Percentiles rank a stretch among this genome's conserved stretches.
Conservation (phyloP, 1,140 invertebrate genomes). For the Vanessa atalanta region DNA sequence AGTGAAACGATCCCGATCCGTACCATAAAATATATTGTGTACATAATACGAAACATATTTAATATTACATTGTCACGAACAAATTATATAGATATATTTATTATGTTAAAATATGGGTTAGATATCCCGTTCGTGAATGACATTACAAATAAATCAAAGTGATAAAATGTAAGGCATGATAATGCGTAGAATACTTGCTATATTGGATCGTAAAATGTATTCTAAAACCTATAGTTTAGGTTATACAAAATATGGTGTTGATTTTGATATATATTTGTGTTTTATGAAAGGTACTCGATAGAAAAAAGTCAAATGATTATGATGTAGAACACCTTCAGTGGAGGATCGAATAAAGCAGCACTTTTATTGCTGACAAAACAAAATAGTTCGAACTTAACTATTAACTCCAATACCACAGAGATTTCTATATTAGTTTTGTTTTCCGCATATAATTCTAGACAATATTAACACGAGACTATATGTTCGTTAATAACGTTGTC, state of each 20-base stretch:
- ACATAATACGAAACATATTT: background rate
- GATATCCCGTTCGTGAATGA: slow-evolving; percentile 4
- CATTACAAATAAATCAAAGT: slow-evolving; percentile 7
- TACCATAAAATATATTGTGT: background rate
- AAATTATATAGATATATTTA: background rate
- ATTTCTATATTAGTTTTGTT: too few species aligned
- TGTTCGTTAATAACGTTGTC: slow-evolving; percentile 1
- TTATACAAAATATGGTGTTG: too few species aligned
- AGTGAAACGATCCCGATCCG: background rate
- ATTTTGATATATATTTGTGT: too few species aligned
- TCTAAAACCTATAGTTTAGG: background rate
- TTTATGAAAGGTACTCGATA: too few species aligned
- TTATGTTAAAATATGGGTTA: slow-evolving; percentile 6
- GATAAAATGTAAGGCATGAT: slow-evolving; percentile 10
- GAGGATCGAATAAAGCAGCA: too few species aligned
- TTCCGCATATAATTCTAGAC: background rate
- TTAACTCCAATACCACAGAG: too few species aligned
- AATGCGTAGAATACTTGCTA: background rate
- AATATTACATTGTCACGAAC: slow-evolving; percentile 11
- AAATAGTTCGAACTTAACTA: too few species aligned
- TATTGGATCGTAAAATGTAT: background rate
- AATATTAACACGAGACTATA: background rate
- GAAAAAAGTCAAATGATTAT: too few species aligned
- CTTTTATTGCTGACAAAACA: too few species aligned
- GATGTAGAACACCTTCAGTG: too few species aligned